A percentile compares a stretch with the other conserved stretches of the same genome.
These are phyloP conservation scores for Boulengeromyrus knoepffleri DNA, from an alignment of 2,113 vertebrate genomes.

Conservation along the genomic window DNA sequence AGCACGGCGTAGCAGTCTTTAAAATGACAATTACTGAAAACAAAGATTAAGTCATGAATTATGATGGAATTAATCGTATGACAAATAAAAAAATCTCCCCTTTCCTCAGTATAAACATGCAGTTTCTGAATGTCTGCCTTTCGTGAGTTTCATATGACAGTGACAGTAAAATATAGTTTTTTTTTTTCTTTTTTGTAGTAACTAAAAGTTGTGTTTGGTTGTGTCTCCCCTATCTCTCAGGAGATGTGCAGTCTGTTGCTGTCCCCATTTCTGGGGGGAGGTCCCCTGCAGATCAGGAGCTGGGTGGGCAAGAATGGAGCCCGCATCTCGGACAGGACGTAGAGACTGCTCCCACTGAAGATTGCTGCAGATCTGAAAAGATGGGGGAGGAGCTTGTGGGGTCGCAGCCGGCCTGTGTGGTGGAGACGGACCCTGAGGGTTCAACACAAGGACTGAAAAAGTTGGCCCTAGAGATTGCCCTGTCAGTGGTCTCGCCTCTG, in stretches of 20 bases:
- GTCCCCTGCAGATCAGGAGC: conserved; percentile 26
- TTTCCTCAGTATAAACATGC: neutral
- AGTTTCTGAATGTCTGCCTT: neutral
- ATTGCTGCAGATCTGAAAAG: neutral
- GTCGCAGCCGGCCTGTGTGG: neutral
- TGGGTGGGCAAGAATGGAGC: conserved; percentile 22
- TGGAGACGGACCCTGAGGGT: neutral
- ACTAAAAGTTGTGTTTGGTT: neutral
- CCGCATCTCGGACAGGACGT: conserved; percentile 12
- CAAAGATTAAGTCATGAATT: neutral
- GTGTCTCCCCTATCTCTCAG: neutral
- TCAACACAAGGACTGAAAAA: conserved; percentile 17
- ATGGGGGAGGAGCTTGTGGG: neutral
- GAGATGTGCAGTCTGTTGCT: conserved; percentile 22
- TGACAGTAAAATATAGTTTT: neutral
- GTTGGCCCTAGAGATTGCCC: conserved; percentile 18
- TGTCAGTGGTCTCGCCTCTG: conserved; percentile 19
- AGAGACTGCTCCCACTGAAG: conserved; percentile 21
- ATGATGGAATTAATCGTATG: neutral
- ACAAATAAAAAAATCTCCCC: neutral
- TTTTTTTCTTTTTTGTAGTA: neutral
- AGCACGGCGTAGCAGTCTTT: neutral
- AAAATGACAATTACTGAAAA: neutral
- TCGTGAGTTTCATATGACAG: neutral
- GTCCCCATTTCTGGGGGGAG: neutral